phyloP scores from a whole-genome alignment of 92 coral and sea anemone genomes.

The Pocillopora grandis region DNA sequence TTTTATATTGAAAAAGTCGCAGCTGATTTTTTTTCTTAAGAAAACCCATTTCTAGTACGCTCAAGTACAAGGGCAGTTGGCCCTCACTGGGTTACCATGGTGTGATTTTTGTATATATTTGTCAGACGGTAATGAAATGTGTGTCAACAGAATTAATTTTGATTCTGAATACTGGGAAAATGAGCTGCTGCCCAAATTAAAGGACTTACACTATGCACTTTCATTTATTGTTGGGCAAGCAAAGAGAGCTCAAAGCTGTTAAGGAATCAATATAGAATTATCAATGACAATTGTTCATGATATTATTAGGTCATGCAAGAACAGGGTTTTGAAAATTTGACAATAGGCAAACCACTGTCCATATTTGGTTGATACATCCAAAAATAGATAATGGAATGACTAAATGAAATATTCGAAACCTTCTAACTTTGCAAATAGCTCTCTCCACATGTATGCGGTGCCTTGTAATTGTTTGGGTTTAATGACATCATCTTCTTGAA shows the following conservation, averaged over 20 bases:
- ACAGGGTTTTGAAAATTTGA: slow-evolving; percentile 41
- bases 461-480: slow-evolving; percentile 52
- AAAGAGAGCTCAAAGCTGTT: neutral
- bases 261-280: neutral
- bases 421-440: slow-evolving; percentile 53
- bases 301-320: slow-evolving; percentile 4
- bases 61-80: slow-evolving; percentile 51
- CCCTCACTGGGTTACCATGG: slow-evolving; percentile 46
- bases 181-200: neutral
- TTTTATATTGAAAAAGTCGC: slow-evolving; percentile 29
- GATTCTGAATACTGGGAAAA: slow-evolving; percentile 33
- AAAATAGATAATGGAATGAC: slow-evolving; percentile 27
- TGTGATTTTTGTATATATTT: slow-evolving; percentile 36
- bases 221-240: slow-evolving; percentile 8
- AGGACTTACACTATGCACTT: slow-evolving; percentile 20
- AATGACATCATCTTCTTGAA: slow-evolving; percentile 44
- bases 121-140: slow-evolving; percentile 27
- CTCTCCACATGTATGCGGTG: slow-evolving; percentile 60
- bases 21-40: slow-evolving; percentile 28
- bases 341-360: slow-evolving; percentile 46
- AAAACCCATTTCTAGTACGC: slow-evolving; percentile 43
- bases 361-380: slow-evolving; percentile 26
- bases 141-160: slow-evolving; percentile 47
- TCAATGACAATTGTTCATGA: neutral
- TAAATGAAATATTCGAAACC: slow-evolving; percentile 36